These are phyloP conservation scores for Mercenaria mercenaria DNA, from an alignment of 1,140 invertebrate species.

Conservation along the genomic window DNA sequence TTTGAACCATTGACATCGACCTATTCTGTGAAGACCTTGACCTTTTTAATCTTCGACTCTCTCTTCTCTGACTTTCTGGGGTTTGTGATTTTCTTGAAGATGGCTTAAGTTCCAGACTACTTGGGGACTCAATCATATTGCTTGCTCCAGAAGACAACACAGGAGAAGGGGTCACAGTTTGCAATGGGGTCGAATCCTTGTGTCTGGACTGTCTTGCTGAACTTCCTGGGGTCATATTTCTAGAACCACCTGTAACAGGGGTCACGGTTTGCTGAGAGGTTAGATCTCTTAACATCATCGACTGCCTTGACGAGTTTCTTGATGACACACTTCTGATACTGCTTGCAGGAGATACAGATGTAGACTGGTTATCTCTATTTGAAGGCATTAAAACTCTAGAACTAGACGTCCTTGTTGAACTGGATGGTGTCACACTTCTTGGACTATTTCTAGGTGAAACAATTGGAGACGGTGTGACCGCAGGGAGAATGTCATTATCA, in stretches of 20 bases:
- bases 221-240: neutral
- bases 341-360: neutral
- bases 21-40: neutral
- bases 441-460: neutral
- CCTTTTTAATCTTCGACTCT: neutral
- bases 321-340: slow-evolving; percentile 1
- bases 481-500: neutral
- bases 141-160: neutral
- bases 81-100: neutral
- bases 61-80: neutral
- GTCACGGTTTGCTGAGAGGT: neutral
- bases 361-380: neutral
- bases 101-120: neutral
- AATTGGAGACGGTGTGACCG: neutral
- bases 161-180: neutral
- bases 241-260: neutral
- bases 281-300: neutral
- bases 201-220: neutral
- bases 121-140: neutral
- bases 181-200: neutral
- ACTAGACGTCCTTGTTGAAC: neutral
- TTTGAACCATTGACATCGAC: neutral
- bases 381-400: neutral
- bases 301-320: neutral
- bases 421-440: neutral